These are phyloP conservation scores for Gisinianus flammeolus DNA, from an alignment of 2,888 invertebrate species.

Conservation along the genomic window DNA sequence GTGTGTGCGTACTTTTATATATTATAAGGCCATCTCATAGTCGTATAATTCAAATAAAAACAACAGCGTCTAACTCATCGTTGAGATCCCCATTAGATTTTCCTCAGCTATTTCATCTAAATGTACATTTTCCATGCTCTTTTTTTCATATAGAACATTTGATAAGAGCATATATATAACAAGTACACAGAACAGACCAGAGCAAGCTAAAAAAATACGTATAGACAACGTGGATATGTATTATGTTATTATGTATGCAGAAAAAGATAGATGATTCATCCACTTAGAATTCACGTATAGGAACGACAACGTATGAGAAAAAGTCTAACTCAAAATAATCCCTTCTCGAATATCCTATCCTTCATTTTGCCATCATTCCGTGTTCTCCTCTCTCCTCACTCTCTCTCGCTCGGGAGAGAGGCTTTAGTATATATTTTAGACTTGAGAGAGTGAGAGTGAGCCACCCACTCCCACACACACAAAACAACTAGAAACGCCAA, in stretches of 20 bases:
- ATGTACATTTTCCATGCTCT: not conserved
- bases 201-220: not conserved
- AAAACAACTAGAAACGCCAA: no score
- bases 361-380: not conserved
- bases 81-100: conserved; percentile 15
- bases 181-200: not conserved
- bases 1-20: not conserved
- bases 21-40: not conserved
- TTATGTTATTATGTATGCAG: no score
- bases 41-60: not conserved
- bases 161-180: no score
- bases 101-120: conserved; percentile 11
- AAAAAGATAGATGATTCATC: conserved; percentile 10
- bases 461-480: no score
- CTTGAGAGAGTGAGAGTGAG: not conserved
- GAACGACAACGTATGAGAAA: no score
- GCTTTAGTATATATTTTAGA: not conserved
- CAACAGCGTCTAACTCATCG: not conserved
- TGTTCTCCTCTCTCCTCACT: not conserved
- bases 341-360: not conserved
- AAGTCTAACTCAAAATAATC: not conserved
- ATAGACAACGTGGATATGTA: not conserved
- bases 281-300: not conserved
- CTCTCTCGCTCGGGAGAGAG: not conserved
- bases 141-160: no score